Evolutionary conservation across 2,113 vertebrate species (phyloP), one percentile per base, ranked within the genome.

Genomic region (Sialia sialis): DNA sequence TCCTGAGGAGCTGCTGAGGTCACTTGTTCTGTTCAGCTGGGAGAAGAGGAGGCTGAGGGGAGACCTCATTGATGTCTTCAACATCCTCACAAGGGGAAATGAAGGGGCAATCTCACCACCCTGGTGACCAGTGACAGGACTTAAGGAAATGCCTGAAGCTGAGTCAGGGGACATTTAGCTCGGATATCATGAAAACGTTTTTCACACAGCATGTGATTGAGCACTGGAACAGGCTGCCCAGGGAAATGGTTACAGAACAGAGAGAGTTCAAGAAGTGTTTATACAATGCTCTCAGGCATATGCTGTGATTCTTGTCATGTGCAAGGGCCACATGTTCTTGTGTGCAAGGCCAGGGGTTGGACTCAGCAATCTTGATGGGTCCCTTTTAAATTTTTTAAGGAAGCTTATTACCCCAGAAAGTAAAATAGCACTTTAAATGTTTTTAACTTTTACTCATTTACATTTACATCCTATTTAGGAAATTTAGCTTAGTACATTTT

Each of bases 331-430:
- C 10, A 10, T 29, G 15, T 30, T 56, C 12, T 48, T 41, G 14
- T 44, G 6, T 11, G 38, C 52, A 81, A 44, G 16, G n/a, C 11
- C 16, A 67, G 25, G 9, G 60, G 13, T 2, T 30, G 29, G 12
- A 26, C 29, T 60, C 17, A 19, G 16, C 0, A 0, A 4, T 54
- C 20, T 23, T 67, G 10, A 44, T 39, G 16, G 6, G 5, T 17
- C 9, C 9, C 5, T 59, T 46, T 44, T 16, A 67, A 29, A 4
- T 25, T 43, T 86, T 84, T 85, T 17, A 49, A 85, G 52, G 15
- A 85, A 79, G 3, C 1, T 78, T 70, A 43, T 68, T 73, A 60
- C 5, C 14, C 10, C 39, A 52, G 21, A 32, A 90, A 87, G 10
- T 7, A 29, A 59, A 85, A 63, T 38, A 55, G 0, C 10, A 18